Base-by-base conservation (phyloP, 2,797 vertebrate genomes). In the Danio albolineatus region DNA sequence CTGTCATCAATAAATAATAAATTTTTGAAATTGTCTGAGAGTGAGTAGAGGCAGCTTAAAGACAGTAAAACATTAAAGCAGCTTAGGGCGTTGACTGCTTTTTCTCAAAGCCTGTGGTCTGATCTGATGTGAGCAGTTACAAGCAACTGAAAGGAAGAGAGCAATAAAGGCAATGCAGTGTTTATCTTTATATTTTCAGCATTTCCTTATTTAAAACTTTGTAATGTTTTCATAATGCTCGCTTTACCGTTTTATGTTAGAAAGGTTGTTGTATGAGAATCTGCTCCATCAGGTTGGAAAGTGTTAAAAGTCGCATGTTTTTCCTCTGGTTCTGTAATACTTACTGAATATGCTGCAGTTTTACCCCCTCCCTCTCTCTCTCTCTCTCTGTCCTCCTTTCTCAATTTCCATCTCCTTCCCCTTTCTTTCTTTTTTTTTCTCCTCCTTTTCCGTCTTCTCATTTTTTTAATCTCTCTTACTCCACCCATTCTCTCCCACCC, bases 261-360 rank as follows among this genome's bases (percentile, higher is more conserved):
- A 28, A 51, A 44, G 17, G 65, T 12, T 16, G 28, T 51, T 10
- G 16, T 36, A 44, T 28, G n/a, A 12, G 13, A 48, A 36, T 57
- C 13, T 28, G 17, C 17, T 44, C 4, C 39, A 57, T 57, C 39
- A 43, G 39, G 53, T 21, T 44, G 36, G 44, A 74, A 61, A 74
- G 54, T 44, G 71, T 84, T 78, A 71, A 76, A 51, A 41, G 43
- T 62, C 8, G 13, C 28, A 19, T 73, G 41, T 51, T 61, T 13
- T 81, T 56, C 13, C 36, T 17, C 53, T 60, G 12, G 21, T 81
- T 54, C 28, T 61, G 61, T 41, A 49, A 60, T 60, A 56, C 73
- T 78, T 82, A 43, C 82, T 85, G 84, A 84, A 83, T 82, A 78
- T 78, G 87, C 83, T 83, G 84, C 13, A 5, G 85, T 85, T 83